Evolutionary conservation across 2,113 vertebrate genomes (phyloP).

Genomic region (Pandion haliaetus): DNA sequence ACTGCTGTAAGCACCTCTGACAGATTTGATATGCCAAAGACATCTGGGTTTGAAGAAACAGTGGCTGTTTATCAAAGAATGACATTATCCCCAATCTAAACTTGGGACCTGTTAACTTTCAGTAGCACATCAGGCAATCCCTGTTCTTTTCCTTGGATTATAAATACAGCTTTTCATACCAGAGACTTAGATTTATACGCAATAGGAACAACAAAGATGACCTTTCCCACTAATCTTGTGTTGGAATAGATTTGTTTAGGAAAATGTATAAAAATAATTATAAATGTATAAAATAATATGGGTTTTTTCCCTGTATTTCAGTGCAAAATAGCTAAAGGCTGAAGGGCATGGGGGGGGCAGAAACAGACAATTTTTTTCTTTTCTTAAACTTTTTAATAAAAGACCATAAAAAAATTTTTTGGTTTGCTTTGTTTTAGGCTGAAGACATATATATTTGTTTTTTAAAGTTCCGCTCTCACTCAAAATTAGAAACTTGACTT

Average conservation of each 20-base stretch:
- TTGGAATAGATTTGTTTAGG: not conserved
- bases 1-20: constrained; percentile 4
- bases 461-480: not conserved
- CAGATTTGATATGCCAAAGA: constrained; percentile 23
- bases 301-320: not conserved
- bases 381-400: not conserved
- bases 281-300: not conserved
- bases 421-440: not conserved
- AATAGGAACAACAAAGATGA: not conserved
- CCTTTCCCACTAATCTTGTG: not conserved
- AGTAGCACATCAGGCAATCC: not conserved
- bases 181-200: not conserved
- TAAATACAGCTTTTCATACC: constrained; percentile 1
- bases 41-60: constrained; percentile 25
- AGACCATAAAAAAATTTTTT: not conserved
- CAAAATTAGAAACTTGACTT: not conserved
- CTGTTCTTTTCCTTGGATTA: constrained; percentile 24
- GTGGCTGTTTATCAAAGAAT: constrained; percentile 16
- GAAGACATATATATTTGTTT: not conserved
- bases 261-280: not conserved
- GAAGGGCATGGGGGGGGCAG: not conserved
- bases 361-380: not conserved
- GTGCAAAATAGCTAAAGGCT: not conserved
- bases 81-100: constrained; percentile 21
- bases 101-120: constrained; percentile 7